Evolutionary conservation across 2,888 invertebrate species (phyloP).

Genomic region (Archaeoteleia sp.): DNA sequence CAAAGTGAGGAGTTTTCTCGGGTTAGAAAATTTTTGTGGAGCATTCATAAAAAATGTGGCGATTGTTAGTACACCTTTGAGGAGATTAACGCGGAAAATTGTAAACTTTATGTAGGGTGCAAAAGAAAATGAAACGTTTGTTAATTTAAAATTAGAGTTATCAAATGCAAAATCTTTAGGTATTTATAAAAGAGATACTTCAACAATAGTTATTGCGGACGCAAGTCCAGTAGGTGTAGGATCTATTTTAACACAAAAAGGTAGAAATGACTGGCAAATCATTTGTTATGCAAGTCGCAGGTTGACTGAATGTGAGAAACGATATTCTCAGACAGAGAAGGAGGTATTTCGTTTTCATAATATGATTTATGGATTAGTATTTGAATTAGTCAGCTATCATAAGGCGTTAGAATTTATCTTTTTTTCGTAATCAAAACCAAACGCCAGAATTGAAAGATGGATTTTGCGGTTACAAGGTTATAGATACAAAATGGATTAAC

Average conservation of each 20-base stretch:
- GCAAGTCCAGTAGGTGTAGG: conserved; percentile 63
- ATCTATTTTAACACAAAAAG: conserved; percentile 55
- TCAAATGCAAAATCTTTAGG: conserved; percentile 35
- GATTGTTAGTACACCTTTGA: conserved; percentile 54
- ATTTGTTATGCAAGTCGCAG: conserved; percentile 40
- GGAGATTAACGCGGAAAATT: conserved; percentile 17
- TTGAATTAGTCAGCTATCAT: conserved; percentile 65
- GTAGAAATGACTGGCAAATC: conserved; percentile 11
- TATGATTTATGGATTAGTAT: conserved; percentile 71
- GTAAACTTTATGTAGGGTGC: conserved; percentile 12
- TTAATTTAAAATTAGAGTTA: background rate
- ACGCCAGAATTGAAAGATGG: conserved; percentile 66
- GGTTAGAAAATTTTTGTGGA: conserved; percentile 41
- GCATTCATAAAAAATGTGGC: conserved; percentile 60
- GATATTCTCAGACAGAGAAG: conserved; percentile 63
- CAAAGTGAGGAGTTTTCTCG: conserved; percentile 31
- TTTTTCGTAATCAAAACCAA: conserved; percentile 60
- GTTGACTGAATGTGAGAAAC: conserved; percentile 21
- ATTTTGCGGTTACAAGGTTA: conserved; percentile 61
- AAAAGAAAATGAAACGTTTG: conserved; percentile 7
- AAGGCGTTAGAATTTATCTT: conserved; percentile 69
- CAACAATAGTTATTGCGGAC: conserved; percentile 61
- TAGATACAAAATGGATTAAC: conserved; percentile 58
- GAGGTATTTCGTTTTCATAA: conserved; percentile 69
- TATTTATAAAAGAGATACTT: background rate